Evolutionary conservation across 2,888 invertebrate genomes (phyloP).

Genomic region (Rotaria socialis): DNA sequence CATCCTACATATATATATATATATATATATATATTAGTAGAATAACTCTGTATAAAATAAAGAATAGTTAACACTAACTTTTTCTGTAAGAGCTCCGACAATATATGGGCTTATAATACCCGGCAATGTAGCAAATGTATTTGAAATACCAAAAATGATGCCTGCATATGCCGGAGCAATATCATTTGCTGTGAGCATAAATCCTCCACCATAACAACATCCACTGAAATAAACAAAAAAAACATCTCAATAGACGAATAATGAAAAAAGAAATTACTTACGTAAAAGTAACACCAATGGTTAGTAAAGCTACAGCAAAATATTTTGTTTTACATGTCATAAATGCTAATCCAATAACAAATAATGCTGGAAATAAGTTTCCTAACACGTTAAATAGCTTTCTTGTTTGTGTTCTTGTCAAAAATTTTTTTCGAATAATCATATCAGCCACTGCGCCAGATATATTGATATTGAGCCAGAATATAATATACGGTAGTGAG

Average conservation of each 20-base stretch:
- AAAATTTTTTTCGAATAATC: slow-evolving; percentile 14
- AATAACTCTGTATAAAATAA: too few species aligned
- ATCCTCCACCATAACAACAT: slow-evolving; percentile 46
- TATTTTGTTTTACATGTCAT: slow-evolving; percentile 43
- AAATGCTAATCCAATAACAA: slow-evolving; percentile 43
- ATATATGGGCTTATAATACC: slow-evolving; percentile 44
- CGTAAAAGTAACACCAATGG: slow-evolving; percentile 44
- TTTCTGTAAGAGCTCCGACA: slow-evolving; percentile 39
- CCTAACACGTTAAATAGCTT: slow-evolving; percentile 41
- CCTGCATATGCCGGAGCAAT: slow-evolving; percentile 45
- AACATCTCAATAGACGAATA: background rate
- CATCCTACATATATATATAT: background rate
- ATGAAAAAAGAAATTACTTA: background rate
- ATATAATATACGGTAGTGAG: slow-evolving; percentile 42
- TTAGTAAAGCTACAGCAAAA: slow-evolving; percentile 41
- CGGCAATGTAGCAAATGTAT: slow-evolving; percentile 45
- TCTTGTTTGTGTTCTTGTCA: slow-evolving; percentile 36
- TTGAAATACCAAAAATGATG: slow-evolving; percentile 45
- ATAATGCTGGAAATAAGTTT: slow-evolving; percentile 40
- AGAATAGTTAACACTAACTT: background rate
- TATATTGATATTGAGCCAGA: slow-evolving; percentile 43
- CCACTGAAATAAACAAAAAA: background rate
- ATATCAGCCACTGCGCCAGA: slow-evolving; percentile 41
- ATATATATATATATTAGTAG: background rate
- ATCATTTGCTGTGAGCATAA: slow-evolving; percentile 45